A percentile compares a stretch with the other conserved stretches of the same genome.
These are phyloP conservation scores for Coptotermes formosanus DNA, from an alignment of 1,140 invertebrate genomes.

Conservation along the genomic window DNA sequence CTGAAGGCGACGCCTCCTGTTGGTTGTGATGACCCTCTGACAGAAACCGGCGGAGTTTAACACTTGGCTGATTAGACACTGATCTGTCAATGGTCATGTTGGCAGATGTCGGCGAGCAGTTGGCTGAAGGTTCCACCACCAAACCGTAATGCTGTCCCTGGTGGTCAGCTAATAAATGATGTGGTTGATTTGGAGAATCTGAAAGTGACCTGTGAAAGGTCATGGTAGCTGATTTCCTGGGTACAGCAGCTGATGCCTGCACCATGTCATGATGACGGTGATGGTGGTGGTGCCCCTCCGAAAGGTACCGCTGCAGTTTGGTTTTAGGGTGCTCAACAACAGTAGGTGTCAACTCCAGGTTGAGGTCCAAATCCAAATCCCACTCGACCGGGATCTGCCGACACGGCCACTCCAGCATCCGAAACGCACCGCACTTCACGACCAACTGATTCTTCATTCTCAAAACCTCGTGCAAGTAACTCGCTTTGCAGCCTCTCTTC, in stretches of 20 bases:
- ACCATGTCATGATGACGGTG: not conserved
- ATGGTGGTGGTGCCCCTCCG: constrained; percentile 34
- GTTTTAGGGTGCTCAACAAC: not conserved
- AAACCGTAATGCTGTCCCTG: not conserved
- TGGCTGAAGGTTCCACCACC: not conserved
- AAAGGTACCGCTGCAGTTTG: constrained; percentile 35
- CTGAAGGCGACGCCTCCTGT: not conserved
- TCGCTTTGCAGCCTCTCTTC: not conserved
- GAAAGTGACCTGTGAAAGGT: constrained; percentile 30
- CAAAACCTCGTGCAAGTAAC: not conserved
- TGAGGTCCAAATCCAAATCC: constrained; percentile 34
- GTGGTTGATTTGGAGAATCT: not conserved
- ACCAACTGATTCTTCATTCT: constrained; percentile 18
- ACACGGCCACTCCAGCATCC: constrained; percentile 29
- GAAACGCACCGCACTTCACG: constrained; percentile 16
- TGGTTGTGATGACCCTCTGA: not conserved
- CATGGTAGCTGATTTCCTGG: constrained; percentile 33
- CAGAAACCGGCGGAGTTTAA: not conserved
- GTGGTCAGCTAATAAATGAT: not conserved
- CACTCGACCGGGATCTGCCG: constrained; percentile 32
- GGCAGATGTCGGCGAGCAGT: not conserved
- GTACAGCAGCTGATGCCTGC: constrained; percentile 16
- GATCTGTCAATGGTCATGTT: not conserved
- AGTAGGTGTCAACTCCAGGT: constrained; percentile 33
- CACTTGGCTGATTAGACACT: not conserved